Conservation (phyloP, 2,888 invertebrate species). For the Ichneumon xanthorius region DNA sequence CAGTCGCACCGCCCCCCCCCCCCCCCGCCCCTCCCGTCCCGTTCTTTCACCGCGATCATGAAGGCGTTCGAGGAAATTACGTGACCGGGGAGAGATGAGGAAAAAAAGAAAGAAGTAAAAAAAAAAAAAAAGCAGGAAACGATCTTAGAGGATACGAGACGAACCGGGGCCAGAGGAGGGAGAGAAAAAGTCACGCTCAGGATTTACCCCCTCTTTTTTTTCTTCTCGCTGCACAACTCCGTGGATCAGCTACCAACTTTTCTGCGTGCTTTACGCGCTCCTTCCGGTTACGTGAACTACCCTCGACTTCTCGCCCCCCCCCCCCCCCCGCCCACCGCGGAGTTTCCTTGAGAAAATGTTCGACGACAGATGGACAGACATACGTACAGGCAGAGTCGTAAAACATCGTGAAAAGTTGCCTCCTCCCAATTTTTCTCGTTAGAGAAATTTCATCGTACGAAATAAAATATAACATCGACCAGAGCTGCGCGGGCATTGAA, state of each 20-base stretch:
- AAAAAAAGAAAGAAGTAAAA: slow-evolving; percentile 32
- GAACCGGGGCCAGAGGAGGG: slow-evolving; percentile 26
- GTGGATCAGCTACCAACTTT: slow-evolving; percentile 54
- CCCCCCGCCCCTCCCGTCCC: slow-evolving; percentile 50
- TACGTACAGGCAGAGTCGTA: not conserved
- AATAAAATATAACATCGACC: not conserved
- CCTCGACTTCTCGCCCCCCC: not conserved
- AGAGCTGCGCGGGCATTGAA: not conserved
- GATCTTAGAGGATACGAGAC: slow-evolving; percentile 24
- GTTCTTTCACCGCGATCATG: slow-evolving; percentile 43
- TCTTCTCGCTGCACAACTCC: slow-evolving; percentile 49
- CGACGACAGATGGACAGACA: slow-evolving; percentile 38
- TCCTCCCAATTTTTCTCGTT: slow-evolving; percentile 3
- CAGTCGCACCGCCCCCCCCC: slow-evolving; percentile 51
- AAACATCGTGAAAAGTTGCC: not conserved
- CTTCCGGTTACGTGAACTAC: slow-evolving; percentile 12
- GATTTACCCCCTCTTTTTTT: slow-evolving; percentile 56
- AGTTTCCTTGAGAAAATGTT: slow-evolving; percentile 34
- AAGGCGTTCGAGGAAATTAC: slow-evolving; percentile 65
- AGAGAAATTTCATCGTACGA: not conserved
- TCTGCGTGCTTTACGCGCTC: slow-evolving; percentile 41
- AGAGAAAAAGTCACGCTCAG: slow-evolving; percentile 62
- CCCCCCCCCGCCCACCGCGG: not conserved
- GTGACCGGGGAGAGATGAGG: slow-evolving; percentile 57
- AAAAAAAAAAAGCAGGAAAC: slow-evolving; percentile 28